Percentiles rank a stretch among this genome's conserved stretches.
These are phyloP conservation scores for Meriones unguiculatus DNA, from an alignment of 2,113 vertebrate genomes.

Conservation along the genomic window DNA sequence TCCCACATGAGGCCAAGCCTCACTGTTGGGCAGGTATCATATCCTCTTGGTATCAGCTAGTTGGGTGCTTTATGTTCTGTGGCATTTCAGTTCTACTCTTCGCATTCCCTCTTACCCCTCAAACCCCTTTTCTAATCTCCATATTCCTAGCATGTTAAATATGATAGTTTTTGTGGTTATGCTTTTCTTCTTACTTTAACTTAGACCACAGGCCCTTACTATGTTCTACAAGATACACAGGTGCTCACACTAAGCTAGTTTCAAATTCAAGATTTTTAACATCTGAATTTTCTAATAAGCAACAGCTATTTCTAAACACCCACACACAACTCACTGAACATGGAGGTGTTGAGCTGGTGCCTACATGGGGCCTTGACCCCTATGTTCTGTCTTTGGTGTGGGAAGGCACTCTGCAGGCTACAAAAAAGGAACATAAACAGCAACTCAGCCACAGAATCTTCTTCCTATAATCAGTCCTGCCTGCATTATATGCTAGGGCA, in stretches of 20 bases:
- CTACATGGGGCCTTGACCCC: background rate
- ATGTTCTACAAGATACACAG: background rate
- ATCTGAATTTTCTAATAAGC: slow-evolving; percentile 38
- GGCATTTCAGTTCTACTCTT: background rate
- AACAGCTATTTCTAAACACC: background rate
- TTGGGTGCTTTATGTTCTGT: background rate
- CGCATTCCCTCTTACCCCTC: background rate
- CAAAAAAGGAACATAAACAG: background rate
- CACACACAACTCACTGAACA: background rate
- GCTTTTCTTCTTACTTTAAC: slow-evolving; percentile 37
- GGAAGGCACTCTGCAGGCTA: background rate
- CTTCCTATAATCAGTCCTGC: background rate
- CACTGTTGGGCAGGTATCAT: background rate
- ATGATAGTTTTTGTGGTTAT: background rate
- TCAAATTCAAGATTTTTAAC: background rate
- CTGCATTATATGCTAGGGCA: background rate
- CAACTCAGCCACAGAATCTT: background rate
- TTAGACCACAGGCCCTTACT: background rate
- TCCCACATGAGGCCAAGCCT: background rate
- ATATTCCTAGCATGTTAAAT: background rate
- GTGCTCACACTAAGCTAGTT: background rate
- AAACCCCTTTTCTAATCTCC: background rate
- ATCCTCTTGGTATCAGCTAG: background rate
- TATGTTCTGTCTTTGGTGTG: background rate
- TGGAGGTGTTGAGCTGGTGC: background rate